Conservation (phyloP, 1,140 invertebrate species). For the Drosophila melanogaster region Release_6_plus_ISO1_MT NC_004354.4:16995501-16996000, state of each 20-base stretch:
- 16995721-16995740: slow-evolving; percentile 2
- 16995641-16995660: background rate
- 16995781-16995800: background rate
- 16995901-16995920: background rate
- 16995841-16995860: slow-evolving; percentile 49
- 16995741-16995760: slow-evolving; percentile 11
- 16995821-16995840: background rate
- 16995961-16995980: too few relatives aligned
- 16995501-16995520: too few relatives aligned
- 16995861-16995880: slow-evolving; percentile 29
- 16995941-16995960: too few relatives aligned
- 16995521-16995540: background rate
- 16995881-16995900: slow-evolving; percentile 6
- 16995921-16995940: background rate
- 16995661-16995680: background rate
- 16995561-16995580: background rate
- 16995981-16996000: background rate
- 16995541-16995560: too few relatives aligned
- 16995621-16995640: background rate
- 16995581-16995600: background rate
- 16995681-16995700: slow-evolving; percentile 23
- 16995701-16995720: background rate
- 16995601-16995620: background rate
- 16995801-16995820: background rate
- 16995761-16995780: background rate